phyloP scores from a whole-genome alignment of 1,140 invertebrate genomes.

The Dinothrombium tinctorium region DNA sequence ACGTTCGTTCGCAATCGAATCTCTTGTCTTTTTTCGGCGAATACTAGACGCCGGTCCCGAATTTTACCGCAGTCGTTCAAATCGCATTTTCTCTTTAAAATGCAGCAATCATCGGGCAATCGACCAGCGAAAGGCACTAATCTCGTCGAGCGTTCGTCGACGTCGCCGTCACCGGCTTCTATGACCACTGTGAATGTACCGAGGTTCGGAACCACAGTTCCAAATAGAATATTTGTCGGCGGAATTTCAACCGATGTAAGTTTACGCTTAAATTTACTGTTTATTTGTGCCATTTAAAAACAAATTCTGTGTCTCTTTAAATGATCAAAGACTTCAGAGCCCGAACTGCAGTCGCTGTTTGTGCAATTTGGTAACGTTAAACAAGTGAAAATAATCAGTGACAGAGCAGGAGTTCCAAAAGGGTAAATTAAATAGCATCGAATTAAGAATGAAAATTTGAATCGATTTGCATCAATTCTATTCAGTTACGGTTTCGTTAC shows the following conservation, averaged over 20 bases:
- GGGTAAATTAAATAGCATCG: constrained; percentile 27
- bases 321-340: constrained; percentile 19
- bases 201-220: constrained; percentile 19
- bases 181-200: constrained; percentile 6
- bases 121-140: too few relatives aligned
- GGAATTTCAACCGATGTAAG: constrained; percentile 49
- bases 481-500: constrained; percentile 65
- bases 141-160: too few relatives aligned
- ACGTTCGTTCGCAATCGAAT: too few relatives aligned
- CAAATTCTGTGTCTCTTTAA: constrained; percentile 1
- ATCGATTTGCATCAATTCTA: background rate
- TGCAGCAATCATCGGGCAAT: too few relatives aligned
- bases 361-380: constrained; percentile 58
- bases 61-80: too few relatives aligned
- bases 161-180: background rate
- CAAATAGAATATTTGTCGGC: constrained; percentile 80
- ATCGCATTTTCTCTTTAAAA: too few relatives aligned
- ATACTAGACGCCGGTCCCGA: too few relatives aligned
- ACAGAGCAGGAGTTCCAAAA: constrained; percentile 75
- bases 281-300: constrained; percentile 1
- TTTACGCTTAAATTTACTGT: constrained; percentile 5
- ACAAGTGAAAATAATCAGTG: constrained; percentile 77
- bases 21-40: too few relatives aligned
- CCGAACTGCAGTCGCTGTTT: constrained; percentile 24
- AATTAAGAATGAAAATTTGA: background rate